Conservation (phyloP, 2,113 vertebrate species). For the Archilochus colubris region DNA sequence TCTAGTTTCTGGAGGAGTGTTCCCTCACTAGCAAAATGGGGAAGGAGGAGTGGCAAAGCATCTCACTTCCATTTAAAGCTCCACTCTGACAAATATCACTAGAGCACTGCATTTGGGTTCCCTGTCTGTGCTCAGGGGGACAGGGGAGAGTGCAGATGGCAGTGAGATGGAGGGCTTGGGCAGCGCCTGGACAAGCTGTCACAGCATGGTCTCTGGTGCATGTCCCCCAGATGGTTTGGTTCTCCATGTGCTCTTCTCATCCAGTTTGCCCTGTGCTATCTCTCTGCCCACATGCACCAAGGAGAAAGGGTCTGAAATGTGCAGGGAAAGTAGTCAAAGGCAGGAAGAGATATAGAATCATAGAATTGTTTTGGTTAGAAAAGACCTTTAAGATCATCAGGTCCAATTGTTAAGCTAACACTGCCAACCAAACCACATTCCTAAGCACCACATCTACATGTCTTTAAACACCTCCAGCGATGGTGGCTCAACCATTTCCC, state of each 20-base stretch:
- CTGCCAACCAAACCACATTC: too few relatives aligned
- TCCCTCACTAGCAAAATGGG: not conserved
- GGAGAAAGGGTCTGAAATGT: not conserved
- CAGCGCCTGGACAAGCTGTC: not conserved
- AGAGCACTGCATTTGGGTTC: not conserved
- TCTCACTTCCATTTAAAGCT: not conserved
- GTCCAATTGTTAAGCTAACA: too few relatives aligned
- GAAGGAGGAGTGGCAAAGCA: not conserved
- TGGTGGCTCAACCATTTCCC: too few relatives aligned
- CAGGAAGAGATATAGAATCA: not conserved
- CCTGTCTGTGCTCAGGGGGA: accelerated
- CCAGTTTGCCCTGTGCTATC: not conserved
- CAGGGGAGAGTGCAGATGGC: not conserved
- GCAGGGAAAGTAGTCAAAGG: not conserved
- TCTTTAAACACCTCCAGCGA: too few relatives aligned
- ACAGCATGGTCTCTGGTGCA: accelerated
- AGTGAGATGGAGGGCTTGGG: accelerated
- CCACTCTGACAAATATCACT: not conserved
- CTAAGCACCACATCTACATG: too few relatives aligned
- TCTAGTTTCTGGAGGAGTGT: not conserved
- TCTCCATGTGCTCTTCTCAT: not conserved
- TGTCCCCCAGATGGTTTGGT: not conserved
- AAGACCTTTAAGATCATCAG: too few relatives aligned
- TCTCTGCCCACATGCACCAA: not conserved
- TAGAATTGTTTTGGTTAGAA: too few relatives aligned